Evolutionary conservation across 2,888 invertebrate species (phyloP), one percentile per base, ranked within the genome.

Genomic region (Drosophila pegasa): DNA sequence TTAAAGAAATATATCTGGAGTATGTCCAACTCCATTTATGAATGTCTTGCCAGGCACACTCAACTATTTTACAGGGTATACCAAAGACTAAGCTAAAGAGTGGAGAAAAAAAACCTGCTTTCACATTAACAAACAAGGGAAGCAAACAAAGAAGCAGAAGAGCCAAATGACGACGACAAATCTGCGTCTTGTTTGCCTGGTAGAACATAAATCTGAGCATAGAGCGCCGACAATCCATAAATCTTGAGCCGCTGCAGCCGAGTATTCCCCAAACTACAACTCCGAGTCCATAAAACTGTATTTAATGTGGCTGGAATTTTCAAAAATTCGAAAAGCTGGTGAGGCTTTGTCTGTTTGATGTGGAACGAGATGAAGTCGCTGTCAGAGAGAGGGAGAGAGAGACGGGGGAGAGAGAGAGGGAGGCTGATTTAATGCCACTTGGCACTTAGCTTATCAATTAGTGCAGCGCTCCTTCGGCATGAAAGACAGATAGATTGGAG

Each of bases 381-480:
- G 31, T 29, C 41, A 57, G 40, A 37, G 8, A 14, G 7, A 8
- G 8, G 8, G 40, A 40, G 12, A 20, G 40, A 12, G 20, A 12
- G 20, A 40, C 2, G 41, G n/a, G 41, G 25, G 9, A 43, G 43
- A n/a, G 2, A 20, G 20, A 41, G 38, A 40, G 14, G 43, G 35
- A 6, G 48, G 64, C 48, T 66, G 54, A 55, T 70, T 85, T 83
- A 65, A 80, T 80, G 72, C 72, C 88, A 88, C 88, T 83, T 88
- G 88, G 77, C 83, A 87, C 84, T 88, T 88, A 76, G 87, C 82
- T 87, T 88, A 85, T 85, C 84, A 87, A 78, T 87, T 84, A 88
- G 79, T 71, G 58, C 51, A 65, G 56, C 10, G 59, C 56, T 56
- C 31, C 14, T 25, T 48, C 8, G 35, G 14, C 27, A 27, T 12